Percentiles rank a stretch among this genome's conserved stretches.
phyloP scores from a whole-genome alignment of 1,140 invertebrate genomes.

The Cherax quadricarinatus region DNA sequence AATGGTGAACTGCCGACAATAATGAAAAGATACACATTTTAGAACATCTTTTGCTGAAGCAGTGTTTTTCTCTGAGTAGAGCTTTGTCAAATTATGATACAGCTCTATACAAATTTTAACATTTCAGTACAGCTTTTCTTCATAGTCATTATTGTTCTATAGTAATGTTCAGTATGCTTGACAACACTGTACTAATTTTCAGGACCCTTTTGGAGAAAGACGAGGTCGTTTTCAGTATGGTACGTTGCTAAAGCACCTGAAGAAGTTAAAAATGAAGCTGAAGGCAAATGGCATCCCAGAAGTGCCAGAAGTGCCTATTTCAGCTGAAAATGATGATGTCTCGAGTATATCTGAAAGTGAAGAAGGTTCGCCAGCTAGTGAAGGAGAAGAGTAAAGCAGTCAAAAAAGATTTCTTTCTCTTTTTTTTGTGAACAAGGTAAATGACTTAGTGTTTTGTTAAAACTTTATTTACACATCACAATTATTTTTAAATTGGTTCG shows the following conservation, averaged over 20 bases:
- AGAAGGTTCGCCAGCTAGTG: background rate
- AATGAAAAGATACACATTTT: too few species aligned
- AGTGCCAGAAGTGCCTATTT: background rate
- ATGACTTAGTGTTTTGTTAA: too few species aligned
- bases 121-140: too few species aligned
- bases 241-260: background rate
- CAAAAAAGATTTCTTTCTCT: background rate
- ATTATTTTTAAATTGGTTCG: too few species aligned
- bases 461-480: too few species aligned
- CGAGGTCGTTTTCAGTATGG: constrained; percentile 24
- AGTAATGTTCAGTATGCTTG: too few species aligned
- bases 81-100: too few species aligned
- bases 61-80: too few species aligned
- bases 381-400: constrained; percentile 15
- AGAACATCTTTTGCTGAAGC: too few species aligned
- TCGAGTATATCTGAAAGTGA: constrained; percentile 32
- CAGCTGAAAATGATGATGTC: constrained; percentile 26
- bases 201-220: constrained; percentile 44
- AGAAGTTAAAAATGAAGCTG: constrained; percentile 2
- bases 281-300: constrained; percentile 15
- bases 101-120: too few species aligned
- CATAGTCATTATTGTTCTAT: too few species aligned
- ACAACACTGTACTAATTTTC: background rate
- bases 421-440: background rate
- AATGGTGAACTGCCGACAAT: too few species aligned